phyloP scores from a whole-genome alignment of 2,888 invertebrate species.

The Melieria picta region DNA sequence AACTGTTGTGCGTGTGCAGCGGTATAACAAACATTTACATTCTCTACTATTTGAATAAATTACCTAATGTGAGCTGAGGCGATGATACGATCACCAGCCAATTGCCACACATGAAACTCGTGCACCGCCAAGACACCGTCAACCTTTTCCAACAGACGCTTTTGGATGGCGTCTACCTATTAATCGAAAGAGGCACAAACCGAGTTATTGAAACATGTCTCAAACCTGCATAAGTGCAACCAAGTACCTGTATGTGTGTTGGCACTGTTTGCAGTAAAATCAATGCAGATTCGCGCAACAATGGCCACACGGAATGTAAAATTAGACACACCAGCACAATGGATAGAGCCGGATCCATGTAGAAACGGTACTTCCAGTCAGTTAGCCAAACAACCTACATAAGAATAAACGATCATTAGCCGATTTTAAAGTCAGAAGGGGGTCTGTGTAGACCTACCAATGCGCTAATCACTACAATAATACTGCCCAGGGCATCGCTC shows the following conservation, averaged over 20 bases:
- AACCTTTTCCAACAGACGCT: slow-evolving; percentile 86
- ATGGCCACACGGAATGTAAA: slow-evolving; percentile 89
- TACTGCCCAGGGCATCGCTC: slow-evolving; percentile 92
- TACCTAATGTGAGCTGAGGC: slow-evolving; percentile 96
- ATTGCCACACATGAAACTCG: slow-evolving; percentile 98
- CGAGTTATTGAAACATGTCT: background rate
- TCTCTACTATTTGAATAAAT: background rate
- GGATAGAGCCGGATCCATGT: slow-evolving; percentile 95
- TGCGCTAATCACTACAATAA: slow-evolving; percentile 78
- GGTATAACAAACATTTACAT: too few relatives aligned
- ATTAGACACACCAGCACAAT: slow-evolving; percentile 88
- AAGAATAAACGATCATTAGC: slow-evolving; percentile 9
- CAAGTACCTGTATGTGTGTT: slow-evolving; percentile 85
- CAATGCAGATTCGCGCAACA: slow-evolving; percentile 91
- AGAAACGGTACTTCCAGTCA: slow-evolving; percentile 82
- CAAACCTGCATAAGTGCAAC: background rate
- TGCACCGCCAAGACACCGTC: slow-evolving; percentile 96
- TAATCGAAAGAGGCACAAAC: background rate
- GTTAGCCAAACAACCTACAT: slow-evolving; percentile 77
- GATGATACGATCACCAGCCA: slow-evolving; percentile 95
- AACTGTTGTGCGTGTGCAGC: too few relatives aligned
- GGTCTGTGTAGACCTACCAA: slow-evolving; percentile 77
- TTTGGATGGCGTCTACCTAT: slow-evolving; percentile 88
- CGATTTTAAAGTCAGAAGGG: slow-evolving; percentile 15
- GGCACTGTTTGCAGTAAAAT: slow-evolving; percentile 98